A percentile compares a stretch with the other conserved stretches of the same genome.
Conservation (phyloP, 2,888 invertebrate genomes). For the Dorcus hopei region DNA sequence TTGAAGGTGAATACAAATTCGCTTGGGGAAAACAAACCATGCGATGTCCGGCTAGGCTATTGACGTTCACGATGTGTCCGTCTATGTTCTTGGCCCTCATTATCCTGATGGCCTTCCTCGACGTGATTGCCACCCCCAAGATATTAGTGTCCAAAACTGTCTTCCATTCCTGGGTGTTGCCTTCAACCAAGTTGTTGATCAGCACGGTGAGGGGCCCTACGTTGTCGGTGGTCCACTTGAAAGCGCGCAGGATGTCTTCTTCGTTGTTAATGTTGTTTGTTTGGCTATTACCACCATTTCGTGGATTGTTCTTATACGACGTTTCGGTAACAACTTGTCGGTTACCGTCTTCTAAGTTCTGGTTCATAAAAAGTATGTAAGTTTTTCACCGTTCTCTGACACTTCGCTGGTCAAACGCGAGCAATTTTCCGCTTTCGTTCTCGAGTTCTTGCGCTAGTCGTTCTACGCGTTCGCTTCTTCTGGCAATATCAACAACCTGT, state of each 20-base stretch:
- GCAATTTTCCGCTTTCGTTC: slow-evolving; percentile 1
- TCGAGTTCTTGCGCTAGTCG: background rate
- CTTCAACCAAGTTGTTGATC: background rate
- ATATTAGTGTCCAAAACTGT: too few relatives aligned
- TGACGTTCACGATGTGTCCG: slow-evolving; percentile 11
- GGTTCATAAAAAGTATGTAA: background rate
- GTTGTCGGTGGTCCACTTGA: background rate
- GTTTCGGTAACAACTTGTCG: too few relatives aligned
- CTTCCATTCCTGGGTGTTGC: too few relatives aligned
- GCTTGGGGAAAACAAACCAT: background rate
- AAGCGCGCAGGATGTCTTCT: too few relatives aligned
- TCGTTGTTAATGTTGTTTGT: too few relatives aligned
- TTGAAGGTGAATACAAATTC: background rate
- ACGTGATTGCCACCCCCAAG: background rate
- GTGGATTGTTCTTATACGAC: too few relatives aligned
- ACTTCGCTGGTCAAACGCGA: background rate
- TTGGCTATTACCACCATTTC: too few relatives aligned
- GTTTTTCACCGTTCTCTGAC: background rate
- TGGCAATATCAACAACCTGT: slow-evolving; percentile 5
- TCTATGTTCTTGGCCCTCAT: slow-evolving; percentile 3
- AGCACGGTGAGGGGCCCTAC: background rate
- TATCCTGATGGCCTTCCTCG: slow-evolving; percentile 5
- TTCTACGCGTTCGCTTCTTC: slow-evolving; percentile 2
- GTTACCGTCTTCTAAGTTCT: background rate
- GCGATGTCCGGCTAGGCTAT: too few relatives aligned